Evolutionary conservation across 1,140 invertebrate genomes (phyloP), one percentile per base, ranked within the genome.

Genomic region (Ceratitis capitata): DNA sequence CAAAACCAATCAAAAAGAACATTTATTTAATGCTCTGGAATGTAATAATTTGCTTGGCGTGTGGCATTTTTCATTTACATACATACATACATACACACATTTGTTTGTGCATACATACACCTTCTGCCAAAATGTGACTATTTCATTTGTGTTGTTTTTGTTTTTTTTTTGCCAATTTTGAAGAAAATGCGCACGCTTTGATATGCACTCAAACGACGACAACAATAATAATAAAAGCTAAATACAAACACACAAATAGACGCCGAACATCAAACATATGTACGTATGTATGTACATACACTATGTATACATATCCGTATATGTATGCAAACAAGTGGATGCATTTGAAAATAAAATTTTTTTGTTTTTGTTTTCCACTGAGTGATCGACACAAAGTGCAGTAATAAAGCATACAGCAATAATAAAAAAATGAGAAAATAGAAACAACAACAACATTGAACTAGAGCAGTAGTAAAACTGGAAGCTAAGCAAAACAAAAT

Each of bases 31-130:
- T 42, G 45, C 2, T 2, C 19, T 23, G 69, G 69, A 78, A 78
- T 78, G 69, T 78, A 78, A 78, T 78, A 45, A 78, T 45, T 42
- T n/a, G 69, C 69, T 78, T 78, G 69, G 69, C 69, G 69, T 78
- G 69, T 78, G 69, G 69, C 69, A 61, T 61, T 61, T 61, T 61
- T 61, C n/a, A 26, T n/a, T n/a, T n/a, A n/a, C n/a, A n/a, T n/a
- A n/a, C n/a, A n/a, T n/a, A n/a, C n/a, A n/a, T n/a, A n/a, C n/a
- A n/a, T n/a, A n/a, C n/a, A n/a, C n/a, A n/a, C n/a, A n/a, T n/a
- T n/a, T n/a, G n/a, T n/a, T n/a, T n/a, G n/a, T n/a, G n/a, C n/a
- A n/a, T n/a, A n/a, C n/a, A 78, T n/a, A 78, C 69, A 78, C 69
- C 69, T 78, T 78, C 69, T 9, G 39, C 7, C 19, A 14, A 2